Conservation (phyloP, 2,797 vertebrate species). For the Naso thynnoides region DNA sequence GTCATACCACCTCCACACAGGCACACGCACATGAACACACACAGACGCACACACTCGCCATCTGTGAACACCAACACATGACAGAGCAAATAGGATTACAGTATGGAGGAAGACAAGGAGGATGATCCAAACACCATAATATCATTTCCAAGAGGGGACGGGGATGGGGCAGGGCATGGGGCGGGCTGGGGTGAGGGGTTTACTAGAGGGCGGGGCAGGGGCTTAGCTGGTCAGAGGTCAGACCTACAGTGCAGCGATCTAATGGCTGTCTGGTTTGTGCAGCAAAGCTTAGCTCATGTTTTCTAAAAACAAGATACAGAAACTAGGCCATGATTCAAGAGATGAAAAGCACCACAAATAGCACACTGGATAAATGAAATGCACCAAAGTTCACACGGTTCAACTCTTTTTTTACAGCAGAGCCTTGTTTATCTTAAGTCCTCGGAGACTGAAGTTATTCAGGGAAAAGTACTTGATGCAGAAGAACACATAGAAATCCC, state of each 20-base stretch:
- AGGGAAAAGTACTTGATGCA: conserved; percentile 39
- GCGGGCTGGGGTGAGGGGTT: conserved; percentile 58
- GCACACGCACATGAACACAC: conserved; percentile 20
- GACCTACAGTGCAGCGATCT: conserved; percentile 77
- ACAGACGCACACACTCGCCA: conserved; percentile 63
- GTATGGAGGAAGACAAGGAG: conserved; percentile 79
- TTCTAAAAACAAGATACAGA: conserved; percentile 76
- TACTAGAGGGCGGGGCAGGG: conserved; percentile 64
- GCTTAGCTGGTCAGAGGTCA: conserved; percentile 79
- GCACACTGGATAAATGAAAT: conserved; percentile 68
- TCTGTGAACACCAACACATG: conserved; percentile 86
- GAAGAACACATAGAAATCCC: conserved; percentile 37
- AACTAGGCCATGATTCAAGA: conserved; percentile 76
- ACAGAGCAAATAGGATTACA: conserved; percentile 88
- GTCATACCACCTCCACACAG: conserved; percentile 66
- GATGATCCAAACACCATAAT: conserved; percentile 85
- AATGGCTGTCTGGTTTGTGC: conserved; percentile 72
- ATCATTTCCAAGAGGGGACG: conserved; percentile 77
- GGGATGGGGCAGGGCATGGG: conserved; percentile 54
- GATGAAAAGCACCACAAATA: conserved; percentile 73
- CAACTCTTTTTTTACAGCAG: conserved; percentile 44
- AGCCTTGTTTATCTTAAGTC: conserved; percentile 57
- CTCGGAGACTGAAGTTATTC: conserved; percentile 48
- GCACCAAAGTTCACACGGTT: conserved; percentile 67
- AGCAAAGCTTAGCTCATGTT: conserved; percentile 70